A percentile compares a stretch with the other conserved stretches of the same genome.
These are phyloP conservation scores for Momotus momota DNA, from an alignment of 2,797 vertebrate species.

Conservation along the genomic window DNA sequence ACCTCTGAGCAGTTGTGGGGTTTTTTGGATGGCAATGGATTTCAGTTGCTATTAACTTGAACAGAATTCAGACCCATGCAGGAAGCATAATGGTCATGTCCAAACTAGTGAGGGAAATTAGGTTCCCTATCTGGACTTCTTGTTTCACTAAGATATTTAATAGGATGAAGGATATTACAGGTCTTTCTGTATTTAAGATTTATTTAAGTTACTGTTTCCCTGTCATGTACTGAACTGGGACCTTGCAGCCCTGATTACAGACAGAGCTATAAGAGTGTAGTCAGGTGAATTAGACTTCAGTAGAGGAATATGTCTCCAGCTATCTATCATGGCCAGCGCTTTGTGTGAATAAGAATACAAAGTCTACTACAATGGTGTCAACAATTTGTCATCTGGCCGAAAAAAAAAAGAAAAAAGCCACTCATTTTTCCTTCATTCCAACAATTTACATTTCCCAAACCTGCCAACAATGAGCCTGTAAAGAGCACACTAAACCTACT, in stretches of 20 bases:
- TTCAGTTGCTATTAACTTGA: background rate
- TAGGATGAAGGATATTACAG: background rate
- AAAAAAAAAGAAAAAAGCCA: too few species aligned
- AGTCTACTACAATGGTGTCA: accelerated
- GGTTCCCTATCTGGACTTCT: background rate
- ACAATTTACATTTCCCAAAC: background rate
- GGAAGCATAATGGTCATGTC: background rate
- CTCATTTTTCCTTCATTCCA: background rate
- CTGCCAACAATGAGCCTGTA: background rate
- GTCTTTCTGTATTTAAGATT: background rate
- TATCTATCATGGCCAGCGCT: background rate
- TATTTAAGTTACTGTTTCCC: background rate
- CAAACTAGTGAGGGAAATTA: background rate
- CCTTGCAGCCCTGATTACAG: background rate
- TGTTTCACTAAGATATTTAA: background rate
- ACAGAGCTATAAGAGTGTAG: background rate
- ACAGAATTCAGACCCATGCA: background rate
- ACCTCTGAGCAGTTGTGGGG: background rate
- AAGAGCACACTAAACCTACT: background rate
- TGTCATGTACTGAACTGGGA: background rate
- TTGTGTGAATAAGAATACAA: background rate
- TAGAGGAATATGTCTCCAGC: background rate
- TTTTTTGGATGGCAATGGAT: background rate
- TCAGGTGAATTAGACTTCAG: background rate
- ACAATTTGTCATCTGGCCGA: background rate